Conservation (phyloP, 2,113 vertebrate genomes). For the Eretmochelys imbricata region DNA sequence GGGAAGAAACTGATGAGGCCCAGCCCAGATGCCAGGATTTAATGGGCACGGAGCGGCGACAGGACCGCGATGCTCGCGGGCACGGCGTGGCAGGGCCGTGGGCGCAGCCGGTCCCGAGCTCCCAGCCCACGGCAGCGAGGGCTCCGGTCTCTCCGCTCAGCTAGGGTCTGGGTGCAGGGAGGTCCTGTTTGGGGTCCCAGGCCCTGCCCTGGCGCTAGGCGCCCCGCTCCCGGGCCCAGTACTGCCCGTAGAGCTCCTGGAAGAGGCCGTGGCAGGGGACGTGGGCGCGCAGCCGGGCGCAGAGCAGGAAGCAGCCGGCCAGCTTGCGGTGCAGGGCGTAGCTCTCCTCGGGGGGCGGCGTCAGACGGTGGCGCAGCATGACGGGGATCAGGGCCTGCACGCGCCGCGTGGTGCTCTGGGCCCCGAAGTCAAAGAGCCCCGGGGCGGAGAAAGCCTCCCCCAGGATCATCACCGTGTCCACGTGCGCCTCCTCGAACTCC, state of each 20-base stretch:
- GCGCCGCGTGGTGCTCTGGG: conserved; percentile 84
- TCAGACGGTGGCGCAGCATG: conserved; percentile 88
- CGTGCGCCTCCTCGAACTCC: conserved; percentile 87
- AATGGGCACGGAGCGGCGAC: not conserved
- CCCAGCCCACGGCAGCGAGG: not conserved
- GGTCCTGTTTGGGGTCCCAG: not conserved
- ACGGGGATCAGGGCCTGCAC: conserved; percentile 87
- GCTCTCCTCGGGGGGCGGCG: conserved; percentile 89
- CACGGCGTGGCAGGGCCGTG: fast-evolving
- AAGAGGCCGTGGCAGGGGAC: conserved; percentile 88
- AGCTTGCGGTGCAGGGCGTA: conserved; percentile 93
- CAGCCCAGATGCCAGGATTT: not conserved
- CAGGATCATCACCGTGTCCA: conserved; percentile 92
- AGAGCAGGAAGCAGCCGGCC: conserved; percentile 93
- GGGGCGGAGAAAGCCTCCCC: conserved; percentile 87
- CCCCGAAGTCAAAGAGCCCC: conserved; percentile 86
- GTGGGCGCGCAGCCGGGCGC: conserved; percentile 84
- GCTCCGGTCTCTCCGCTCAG: too few relatives aligned
- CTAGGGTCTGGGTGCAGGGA: not conserved
- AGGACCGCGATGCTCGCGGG: too few relatives aligned
- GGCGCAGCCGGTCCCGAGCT: not conserved
- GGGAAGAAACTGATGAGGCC: not conserved
- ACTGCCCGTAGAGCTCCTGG: conserved; percentile 74
- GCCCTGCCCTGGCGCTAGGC: not conserved
- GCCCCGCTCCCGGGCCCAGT: conserved; percentile 43